Evolutionary conservation across 2,888 invertebrate species (phyloP), one percentile per base, ranked within the genome.

Genomic region (Cremastobaeus sp.): DNA sequence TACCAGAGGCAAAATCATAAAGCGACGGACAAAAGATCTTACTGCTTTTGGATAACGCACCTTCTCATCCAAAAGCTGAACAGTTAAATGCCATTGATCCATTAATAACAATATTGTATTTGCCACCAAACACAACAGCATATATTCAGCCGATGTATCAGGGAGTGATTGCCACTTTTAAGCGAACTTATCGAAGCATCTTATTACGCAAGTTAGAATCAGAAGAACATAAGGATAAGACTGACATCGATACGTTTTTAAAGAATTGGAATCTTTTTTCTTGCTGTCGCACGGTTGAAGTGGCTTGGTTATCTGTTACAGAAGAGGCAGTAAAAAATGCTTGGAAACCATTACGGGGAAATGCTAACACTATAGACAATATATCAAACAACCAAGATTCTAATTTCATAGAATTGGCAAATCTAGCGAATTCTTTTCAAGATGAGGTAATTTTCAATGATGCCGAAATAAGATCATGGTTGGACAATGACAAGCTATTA

Each of bases 81-180:
- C 8, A 34, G 2, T 48, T 48, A 8, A 60, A 50, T 48, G n/a
- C 11, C 12, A n/a, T 60, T 11, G 43, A 57, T 45, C 45, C 32
- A 43, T 57, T n/a, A 14, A 2, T 32, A 2, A 14, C 11, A 20
- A 17, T 48, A 2, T 48, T 39, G 34, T 60, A 48, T 32, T 48
- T 60, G 11, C 60, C 48, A 3, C 39, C 48, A 28, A 48, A 48
- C 18, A 28, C 32, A 0, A 39, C 48, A 3, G 39, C 60, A 5
- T 50, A 30, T 25, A 60, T 39, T 9, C 60, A 41, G 12, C 41
- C 60, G 9, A 52, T 62, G 62, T 39, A 62, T 28, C 62, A 62
- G 18, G 62, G 50, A 6, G 41, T 52, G n/a, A 62, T 62, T 17
- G 39, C 35, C 12, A 52, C 37, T 3, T 59, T 59, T n/a, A 34